Conservation (phyloP, 2,797 vertebrate species). For the Meriones psammophilus region DNA sequence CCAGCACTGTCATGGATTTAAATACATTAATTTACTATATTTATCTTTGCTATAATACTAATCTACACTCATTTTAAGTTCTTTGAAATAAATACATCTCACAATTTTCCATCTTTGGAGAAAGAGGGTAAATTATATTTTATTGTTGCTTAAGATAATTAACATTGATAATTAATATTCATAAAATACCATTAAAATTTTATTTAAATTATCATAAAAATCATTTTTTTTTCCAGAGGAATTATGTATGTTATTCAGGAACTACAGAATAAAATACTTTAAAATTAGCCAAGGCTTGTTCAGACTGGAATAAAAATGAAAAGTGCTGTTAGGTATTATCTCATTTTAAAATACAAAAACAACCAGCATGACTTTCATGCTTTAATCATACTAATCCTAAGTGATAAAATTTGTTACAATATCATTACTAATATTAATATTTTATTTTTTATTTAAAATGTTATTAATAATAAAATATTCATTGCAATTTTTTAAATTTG, state of each 20-base stretch:
- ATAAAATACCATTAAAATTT: conserved; percentile 66
- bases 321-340: conserved; percentile 70
- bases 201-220: conserved; percentile 71
- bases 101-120: background rate
- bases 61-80: background rate
- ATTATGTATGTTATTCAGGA: conserved; percentile 80
- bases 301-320: conserved; percentile 65
- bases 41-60: conserved; percentile 76
- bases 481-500: background rate
- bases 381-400: conserved; percentile 66
- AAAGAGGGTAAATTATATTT: conserved; percentile 47
- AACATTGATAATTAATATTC: conserved; percentile 34
- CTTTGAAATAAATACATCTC: conserved; percentile 13
- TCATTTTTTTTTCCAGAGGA: conserved; percentile 59
- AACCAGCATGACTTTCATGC: conserved; percentile 71
- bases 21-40: conserved; percentile 75
- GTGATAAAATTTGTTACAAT: conserved; percentile 55
- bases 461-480: conserved; percentile 65
- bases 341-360: conserved; percentile 77
- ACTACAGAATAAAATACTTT: conserved; percentile 73
- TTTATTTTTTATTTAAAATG: conserved; percentile 42
- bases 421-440: conserved; percentile 44
- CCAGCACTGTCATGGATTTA: conserved; percentile 33
- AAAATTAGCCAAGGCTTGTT: conserved; percentile 62
- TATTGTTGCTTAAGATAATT: conserved; percentile 67